phyloP scores from a whole-genome alignment of 2,113 vertebrate genomes.

The Eulemur macaco region DNA sequence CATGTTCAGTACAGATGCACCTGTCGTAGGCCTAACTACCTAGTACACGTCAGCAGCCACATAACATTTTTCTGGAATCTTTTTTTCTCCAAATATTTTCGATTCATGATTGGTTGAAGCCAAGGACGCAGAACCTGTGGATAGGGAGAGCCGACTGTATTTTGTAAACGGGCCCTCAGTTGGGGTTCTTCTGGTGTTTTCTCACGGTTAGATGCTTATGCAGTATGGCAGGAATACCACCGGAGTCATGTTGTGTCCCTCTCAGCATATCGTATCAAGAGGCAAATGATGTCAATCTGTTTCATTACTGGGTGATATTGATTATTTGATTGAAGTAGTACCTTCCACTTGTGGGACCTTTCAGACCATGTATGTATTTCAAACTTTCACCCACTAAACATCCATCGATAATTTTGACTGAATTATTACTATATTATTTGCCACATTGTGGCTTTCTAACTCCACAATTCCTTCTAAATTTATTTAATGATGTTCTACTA shows the following conservation, averaged over 20 bases:
- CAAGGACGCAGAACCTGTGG: neutral
- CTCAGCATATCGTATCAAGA: neutral
- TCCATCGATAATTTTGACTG: neutral
- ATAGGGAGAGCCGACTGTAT: neutral
- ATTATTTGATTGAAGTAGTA: neutral
- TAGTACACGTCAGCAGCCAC: neutral
- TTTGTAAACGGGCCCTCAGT: neutral
- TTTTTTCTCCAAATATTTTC: neutral
- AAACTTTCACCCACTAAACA: neutral
- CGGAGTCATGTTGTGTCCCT: neutral
- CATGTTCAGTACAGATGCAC: neutral
- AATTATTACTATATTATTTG: neutral
- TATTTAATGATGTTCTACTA: neutral
- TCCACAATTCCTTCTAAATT: neutral
- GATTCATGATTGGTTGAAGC: neutral
- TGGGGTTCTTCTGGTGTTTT: neutral
- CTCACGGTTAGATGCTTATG: neutral
- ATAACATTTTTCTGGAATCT: neutral
- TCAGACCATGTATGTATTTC: neutral
- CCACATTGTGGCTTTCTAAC: neutral
- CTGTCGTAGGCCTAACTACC: neutral
- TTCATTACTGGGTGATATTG: neutral
- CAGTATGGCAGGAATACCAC: neutral
- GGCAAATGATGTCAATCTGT: too few relatives aligned
- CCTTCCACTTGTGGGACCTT: neutral